phyloP scores from a whole-genome alignment of 2,888 invertebrate species.

The Acrobasis repandana region DNA sequence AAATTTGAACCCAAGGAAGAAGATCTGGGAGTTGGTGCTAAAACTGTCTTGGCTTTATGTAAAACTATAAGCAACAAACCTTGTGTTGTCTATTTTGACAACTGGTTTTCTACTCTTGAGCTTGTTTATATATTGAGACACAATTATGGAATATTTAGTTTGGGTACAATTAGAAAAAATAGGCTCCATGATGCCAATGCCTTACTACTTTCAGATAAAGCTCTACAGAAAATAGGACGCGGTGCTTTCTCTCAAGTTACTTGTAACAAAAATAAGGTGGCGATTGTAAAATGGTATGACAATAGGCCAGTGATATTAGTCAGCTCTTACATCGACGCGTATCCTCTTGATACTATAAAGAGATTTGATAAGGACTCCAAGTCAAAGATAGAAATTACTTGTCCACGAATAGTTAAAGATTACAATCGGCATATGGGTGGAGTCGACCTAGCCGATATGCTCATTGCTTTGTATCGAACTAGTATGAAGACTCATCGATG shows the following conservation, averaged over 20 bases:
- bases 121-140: neutral
- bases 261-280: constrained; percentile 20
- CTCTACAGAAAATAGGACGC: constrained; percentile 20
- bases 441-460: too few relatives aligned
- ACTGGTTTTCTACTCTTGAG: neutral
- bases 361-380: too few relatives aligned
- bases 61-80: neutral
- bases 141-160: too few relatives aligned
- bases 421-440: too few relatives aligned
- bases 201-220: constrained; percentile 20
- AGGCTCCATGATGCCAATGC: neutral
- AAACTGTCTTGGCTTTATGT: neutral
- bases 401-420: too few relatives aligned
- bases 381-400: neutral
- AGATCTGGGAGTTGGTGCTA: neutral
- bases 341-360: too few relatives aligned
- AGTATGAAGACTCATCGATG: constrained; percentile 11
- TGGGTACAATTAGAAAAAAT: too few relatives aligned
- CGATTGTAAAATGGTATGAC: constrained; percentile 21
- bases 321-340: too few relatives aligned
- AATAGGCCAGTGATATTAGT: neutral
- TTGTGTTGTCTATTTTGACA: neutral
- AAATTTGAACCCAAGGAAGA: neutral
- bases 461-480: too few relatives aligned
- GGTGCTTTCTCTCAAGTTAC: constrained; percentile 14